Conservation (phyloP, 2,888 invertebrate species). For the Acronicta aceris region DNA sequence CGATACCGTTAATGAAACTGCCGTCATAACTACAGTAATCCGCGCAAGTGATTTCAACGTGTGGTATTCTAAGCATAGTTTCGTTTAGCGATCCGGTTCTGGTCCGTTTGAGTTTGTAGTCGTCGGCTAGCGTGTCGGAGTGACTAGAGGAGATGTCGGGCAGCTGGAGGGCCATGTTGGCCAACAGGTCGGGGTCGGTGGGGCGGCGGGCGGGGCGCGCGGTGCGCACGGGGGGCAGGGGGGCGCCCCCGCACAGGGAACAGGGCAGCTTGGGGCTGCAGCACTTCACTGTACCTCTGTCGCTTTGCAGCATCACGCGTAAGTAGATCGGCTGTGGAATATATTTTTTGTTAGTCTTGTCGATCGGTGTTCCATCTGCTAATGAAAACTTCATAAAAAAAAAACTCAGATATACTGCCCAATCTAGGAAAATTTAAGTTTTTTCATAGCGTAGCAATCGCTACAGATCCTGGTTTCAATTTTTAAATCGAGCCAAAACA, state of each 20-base stretch:
- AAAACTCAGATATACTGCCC: too few relatives aligned
- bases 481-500: too few relatives aligned
- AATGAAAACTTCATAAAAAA: too few relatives aligned
- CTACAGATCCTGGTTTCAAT: too few relatives aligned
- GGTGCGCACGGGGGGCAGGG: slow-evolving; percentile 49
- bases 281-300: slow-evolving; percentile 94
- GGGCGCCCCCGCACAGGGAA: slow-evolving; percentile 71
- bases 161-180: slow-evolving; percentile 55
- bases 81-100: slow-evolving; percentile 79
- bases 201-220: slow-evolving; percentile 58
- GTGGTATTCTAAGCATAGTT: slow-evolving; percentile 75
- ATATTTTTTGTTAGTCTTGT: slow-evolving; percentile 36
- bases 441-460: too few relatives aligned
- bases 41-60: slow-evolving; percentile 86
- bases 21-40: slow-evolving; percentile 80
- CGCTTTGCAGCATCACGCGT: slow-evolving; percentile 91
- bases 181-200: slow-evolving; percentile 74
- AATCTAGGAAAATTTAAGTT: too few relatives aligned
- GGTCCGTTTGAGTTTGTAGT: slow-evolving; percentile 64
- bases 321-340: slow-evolving; percentile 93
- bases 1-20: slow-evolving; percentile 88
- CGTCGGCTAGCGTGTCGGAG: slow-evolving; percentile 61
- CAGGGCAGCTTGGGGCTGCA: slow-evolving; percentile 84
- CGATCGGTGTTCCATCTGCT: too few relatives aligned
- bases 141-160: slow-evolving; percentile 53